Base-by-base conservation (phyloP, 2,888 invertebrate genomes). In the Ferdinandea cuprea region DNA sequence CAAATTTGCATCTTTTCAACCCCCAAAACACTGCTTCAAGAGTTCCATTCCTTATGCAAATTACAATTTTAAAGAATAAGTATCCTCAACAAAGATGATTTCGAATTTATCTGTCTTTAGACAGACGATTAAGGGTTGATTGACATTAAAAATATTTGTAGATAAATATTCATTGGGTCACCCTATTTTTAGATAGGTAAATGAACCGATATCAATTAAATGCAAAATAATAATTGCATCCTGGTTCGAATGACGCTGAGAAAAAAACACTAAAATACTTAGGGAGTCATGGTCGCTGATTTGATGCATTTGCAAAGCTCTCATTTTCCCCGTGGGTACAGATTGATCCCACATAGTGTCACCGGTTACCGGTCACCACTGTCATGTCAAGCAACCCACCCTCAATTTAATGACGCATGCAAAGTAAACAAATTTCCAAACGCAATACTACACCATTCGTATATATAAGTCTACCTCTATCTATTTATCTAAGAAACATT, bases 391-490 rank as follows among this genome's bases (percentile, higher is more conserved):
- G 9, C 35, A 65, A 58, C 44, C 71, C 65, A 71, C 78, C 72
- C 72, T 72, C 65, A 59, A 78, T 52, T 72, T 65, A 66, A 72
- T 65, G 65, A 65, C 71, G 63, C 71, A 78, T 78, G 72, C 65
- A 78, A 66, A 44, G 65, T 54, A 78, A 68, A 68, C 59, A 68
- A 76, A 66, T 56, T 72, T 54, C 15, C 21, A 56, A 68, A 15
- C 9, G 25, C n/a, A 54, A 54, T n/a, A 37, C 17, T 35, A 30
- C 17, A 30, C 32, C 54, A 68, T 44, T 44, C 42, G 35, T 21
- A n/a, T 48, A 6, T 25, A 37, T 32, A 40, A n/a, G 3, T 42
- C 11, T 42, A 17, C 30, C 21, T 15, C 2, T 17, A 30, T 66
- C 7, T 13, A 17, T 13, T n/a, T 42, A 21, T 68, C 13, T n/a